Evolutionary conservation across 2,797 vertebrate species (phyloP).

Genomic region (Dallia pectoralis): DNA sequence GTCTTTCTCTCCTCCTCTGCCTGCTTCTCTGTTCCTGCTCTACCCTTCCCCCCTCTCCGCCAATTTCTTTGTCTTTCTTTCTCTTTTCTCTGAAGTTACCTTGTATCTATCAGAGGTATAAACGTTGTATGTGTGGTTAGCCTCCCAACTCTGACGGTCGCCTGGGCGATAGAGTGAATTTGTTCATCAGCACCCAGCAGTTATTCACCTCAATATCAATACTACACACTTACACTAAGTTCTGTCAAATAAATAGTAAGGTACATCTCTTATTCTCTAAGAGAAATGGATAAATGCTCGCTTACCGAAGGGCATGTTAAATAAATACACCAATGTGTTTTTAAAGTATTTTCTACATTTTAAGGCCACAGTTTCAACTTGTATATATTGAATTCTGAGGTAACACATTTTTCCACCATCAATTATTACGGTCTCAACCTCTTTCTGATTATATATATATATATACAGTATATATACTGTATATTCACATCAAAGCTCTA

Average conservation of each 20-base stretch:
- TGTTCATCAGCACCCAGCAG: conserved; percentile 13
- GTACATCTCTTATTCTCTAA: neutral
- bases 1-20: neutral
- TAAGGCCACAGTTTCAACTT: neutral
- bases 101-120: conserved; percentile 36
- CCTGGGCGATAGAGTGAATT: conserved; percentile 8
- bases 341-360: neutral
- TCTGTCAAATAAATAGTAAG: neutral
- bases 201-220: conserved; percentile 8
- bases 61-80: neutral
- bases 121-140: conserved; percentile 31
- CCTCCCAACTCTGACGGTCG: conserved; percentile 32
- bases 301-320: neutral
- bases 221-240: neutral
- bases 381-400: neutral
- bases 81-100: conserved; percentile 16
- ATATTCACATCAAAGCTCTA: neutral
- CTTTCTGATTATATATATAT: neutral
- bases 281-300: neutral
- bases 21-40: neutral
- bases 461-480: no score
- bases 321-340: neutral
- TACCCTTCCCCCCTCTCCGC: neutral
- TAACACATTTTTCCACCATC: neutral
- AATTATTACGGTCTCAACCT: neutral